Percentiles rank a stretch among this genome's conserved stretches.
phyloP scores from a whole-genome alignment of 2,797 vertebrate genomes.

The Smutsia gigantea region DNA sequence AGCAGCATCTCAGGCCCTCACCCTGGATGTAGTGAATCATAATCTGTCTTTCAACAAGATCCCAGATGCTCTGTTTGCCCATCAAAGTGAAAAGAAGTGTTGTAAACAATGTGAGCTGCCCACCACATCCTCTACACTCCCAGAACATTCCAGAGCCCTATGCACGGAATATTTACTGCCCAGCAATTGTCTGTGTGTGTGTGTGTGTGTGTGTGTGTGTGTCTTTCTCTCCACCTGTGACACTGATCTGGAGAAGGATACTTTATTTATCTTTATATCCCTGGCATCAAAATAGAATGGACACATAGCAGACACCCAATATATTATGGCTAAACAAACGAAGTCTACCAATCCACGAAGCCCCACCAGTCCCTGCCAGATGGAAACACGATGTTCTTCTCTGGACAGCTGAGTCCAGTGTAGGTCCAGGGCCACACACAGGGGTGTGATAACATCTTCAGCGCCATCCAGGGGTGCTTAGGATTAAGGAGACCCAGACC shows the following conservation, averaged over 20 bases:
- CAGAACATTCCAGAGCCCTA: background rate
- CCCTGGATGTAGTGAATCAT: too few relatives aligned
- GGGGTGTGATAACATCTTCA: background rate
- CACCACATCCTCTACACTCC: accelerated
- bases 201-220: background rate
- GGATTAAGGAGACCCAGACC: background rate
- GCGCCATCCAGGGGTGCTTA: background rate
- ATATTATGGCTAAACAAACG: background rate
- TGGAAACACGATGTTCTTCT: background rate
- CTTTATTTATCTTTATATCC: background rate
- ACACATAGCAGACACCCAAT: background rate
- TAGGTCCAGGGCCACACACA: background rate
- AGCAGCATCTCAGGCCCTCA: background rate
- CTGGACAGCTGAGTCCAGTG: background rate
- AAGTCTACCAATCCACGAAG: background rate
- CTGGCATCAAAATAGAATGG: background rate
- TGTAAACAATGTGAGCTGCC: background rate
- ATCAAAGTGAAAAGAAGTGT: accelerated
- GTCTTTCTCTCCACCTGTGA: background rate
- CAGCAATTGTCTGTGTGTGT: background rate
- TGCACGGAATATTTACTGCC: too few relatives aligned
- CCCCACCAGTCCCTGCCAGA: background rate
- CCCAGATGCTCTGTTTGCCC: background rate
- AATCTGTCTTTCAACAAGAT: background rate
- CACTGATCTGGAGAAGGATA: background rate